Base-by-base conservation (phyloP, 1,140 invertebrate species). In the Euglossa dilemma region DNA sequence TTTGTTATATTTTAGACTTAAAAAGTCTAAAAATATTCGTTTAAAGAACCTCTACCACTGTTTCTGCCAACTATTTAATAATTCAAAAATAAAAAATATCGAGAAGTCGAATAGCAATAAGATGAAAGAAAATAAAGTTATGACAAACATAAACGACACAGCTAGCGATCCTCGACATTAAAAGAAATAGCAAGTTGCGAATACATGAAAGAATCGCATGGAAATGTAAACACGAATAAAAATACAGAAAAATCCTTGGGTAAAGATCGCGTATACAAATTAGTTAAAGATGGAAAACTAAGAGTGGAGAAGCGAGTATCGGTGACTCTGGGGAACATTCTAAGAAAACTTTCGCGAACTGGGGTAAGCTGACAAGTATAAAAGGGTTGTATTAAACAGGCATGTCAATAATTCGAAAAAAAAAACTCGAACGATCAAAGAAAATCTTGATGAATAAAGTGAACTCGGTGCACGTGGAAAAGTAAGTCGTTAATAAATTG, bases 391-490 rank as follows among this genome's bases (percentile, higher is more conserved):
- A 16, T 25, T 16, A 18, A 20, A 52, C n/a, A 70, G 6, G 16
- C 45, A 9, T 45, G 45, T 45, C 67, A 70, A 45, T 70, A 47
- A 25, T 18, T 66, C 14, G 28, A 20, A 43, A 20, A 66, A 20
- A 43, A 20, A 66, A 43, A 23, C 18, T 66, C 18, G 18, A 11
- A 50, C 14, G 67, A 70, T 70, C 67, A 70, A 70, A 70, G 67
- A 16, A 18, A 52, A 18, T 8, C 14, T 70, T 70, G 12, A 50
- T 50, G 14, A 23, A 9, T 50, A 20, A n/a, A 20, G 45, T 28
- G 52, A 50, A 70, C 25, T 50, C 45, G n/a, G 8, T 25, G 9
- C 4, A 70, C 16, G 3, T 20, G 9, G 11, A 71, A 25, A 52
- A 70, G 52, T 71, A 28, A 66, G 16, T 66, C 23, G 43, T 45